phyloP scores from a whole-genome alignment of 1,140 invertebrate genomes.

The Papilio dardanus region DNA sequence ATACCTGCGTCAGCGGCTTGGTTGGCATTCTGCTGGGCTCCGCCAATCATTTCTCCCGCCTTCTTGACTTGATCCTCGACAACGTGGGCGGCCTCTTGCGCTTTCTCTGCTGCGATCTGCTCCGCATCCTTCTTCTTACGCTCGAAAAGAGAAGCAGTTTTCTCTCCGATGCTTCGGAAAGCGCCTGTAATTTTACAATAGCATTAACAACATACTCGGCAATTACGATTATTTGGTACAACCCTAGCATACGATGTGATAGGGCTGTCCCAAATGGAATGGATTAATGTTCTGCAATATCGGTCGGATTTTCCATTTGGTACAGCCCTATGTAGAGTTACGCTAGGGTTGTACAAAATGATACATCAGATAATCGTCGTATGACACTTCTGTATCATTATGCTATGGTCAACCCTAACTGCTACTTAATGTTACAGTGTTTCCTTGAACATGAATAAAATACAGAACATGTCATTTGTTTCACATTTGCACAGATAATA shows the following conservation, averaged over 20 bases:
- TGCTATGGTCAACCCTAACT: neutral
- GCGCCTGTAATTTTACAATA: slow-evolving; percentile 70
- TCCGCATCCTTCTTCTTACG: slow-evolving; percentile 85
- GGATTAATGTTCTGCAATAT: too few species aligned
- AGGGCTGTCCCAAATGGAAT: neutral
- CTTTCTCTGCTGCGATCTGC: slow-evolving; percentile 83
- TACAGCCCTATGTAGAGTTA: too few species aligned
- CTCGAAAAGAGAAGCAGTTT: slow-evolving; percentile 84
- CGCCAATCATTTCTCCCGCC: slow-evolving; percentile 81
- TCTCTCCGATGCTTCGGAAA: slow-evolving; percentile 84
- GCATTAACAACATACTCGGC: neutral
- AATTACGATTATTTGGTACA: neutral
- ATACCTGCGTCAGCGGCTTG: slow-evolving; percentile 74
- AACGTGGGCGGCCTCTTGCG: slow-evolving; percentile 80
- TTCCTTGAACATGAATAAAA: neutral
- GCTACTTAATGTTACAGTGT: neutral
- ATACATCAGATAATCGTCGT: too few species aligned
- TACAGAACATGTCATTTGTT: neutral
- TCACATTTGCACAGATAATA: slow-evolving; percentile 3
- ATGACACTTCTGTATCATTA: neutral
- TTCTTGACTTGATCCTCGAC: slow-evolving; percentile 85
- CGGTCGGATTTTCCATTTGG: too few species aligned
- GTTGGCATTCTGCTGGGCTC: slow-evolving; percentile 80
- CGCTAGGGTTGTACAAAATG: too few species aligned
- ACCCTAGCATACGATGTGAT: neutral